Base-by-base conservation (phyloP, 2,797 vertebrate genomes). In the Poeciliopsis infans region DNA sequence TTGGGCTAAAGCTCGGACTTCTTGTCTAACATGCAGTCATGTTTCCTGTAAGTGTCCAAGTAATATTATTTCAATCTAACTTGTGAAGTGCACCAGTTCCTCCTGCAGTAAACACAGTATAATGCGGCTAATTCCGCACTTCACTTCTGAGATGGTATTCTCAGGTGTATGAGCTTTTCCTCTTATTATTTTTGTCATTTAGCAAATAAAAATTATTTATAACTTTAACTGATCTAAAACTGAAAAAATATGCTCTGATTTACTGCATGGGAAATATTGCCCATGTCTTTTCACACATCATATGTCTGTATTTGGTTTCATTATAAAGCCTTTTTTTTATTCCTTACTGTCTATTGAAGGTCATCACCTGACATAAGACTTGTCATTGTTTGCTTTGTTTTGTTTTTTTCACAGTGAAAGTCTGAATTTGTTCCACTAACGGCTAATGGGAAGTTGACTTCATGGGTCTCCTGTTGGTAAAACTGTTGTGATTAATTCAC, bases 401-500 rank as follows among this genome's bases (percentile, higher is more conserved):
- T 47, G 4, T 18, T 4, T 47, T 46, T 47, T 57, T 10, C 33
- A 41, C n/a, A 16, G 53, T 57, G 68, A 75, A 74, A 79, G 70
- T 51, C 70, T 86, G 82, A 79, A 84, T 79, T 71, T 69, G 59
- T 68, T 88, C 83, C 86, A 84, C 13, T 0, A 61, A 45, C 75
- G 69, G 79, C 74, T 87, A 77, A 83, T 49, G 39, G n/a, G 71
- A 87, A 77, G 59, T 41, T 71, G 76, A 80, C 86, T 83, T 76
- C 78, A 79, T 74, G 11, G 74, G 23, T 86, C 82, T 77, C 87
- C 76, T 31, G 69, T 74, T 85, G 72, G 81, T 13, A 0, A 85
- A 87, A 79, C 83, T 47, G 76, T 83, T 72, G 18, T 73, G 12
- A 33, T 74, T 76, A 85, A 87, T 85, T 89, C 79, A 87, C 83